Conservation (phyloP, 2,888 invertebrate species). For the Xylota segnis region DNA sequence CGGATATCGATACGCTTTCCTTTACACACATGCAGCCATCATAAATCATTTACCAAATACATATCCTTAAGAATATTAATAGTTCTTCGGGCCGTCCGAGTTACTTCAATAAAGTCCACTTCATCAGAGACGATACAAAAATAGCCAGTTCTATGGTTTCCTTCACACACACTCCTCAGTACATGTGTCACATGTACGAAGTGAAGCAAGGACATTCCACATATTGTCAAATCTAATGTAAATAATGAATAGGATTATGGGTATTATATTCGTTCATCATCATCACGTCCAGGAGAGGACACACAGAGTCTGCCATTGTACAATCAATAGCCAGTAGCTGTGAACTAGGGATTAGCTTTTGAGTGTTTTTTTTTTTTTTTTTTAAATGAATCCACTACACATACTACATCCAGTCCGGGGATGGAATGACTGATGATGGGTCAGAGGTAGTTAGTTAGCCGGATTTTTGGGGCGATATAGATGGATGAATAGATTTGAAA, state of each 20-base stretch:
- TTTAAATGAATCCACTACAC: conserved; percentile 14
- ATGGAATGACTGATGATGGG: conserved; percentile 38
- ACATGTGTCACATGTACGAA: conserved; percentile 38
- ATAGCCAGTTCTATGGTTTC: conserved; percentile 43
- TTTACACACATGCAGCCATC: conserved; percentile 43
- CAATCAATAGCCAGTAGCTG: conserved; percentile 48
- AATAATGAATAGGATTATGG: conserved; percentile 74
- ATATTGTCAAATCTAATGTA: conserved; percentile 72
- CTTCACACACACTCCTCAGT: conserved; percentile 19
- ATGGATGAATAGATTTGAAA: conserved; percentile 51
- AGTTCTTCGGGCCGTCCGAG: conserved; percentile 17
- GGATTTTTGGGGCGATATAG: conserved; percentile 21
- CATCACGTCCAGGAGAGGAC: conserved; percentile 10
- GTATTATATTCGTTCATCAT: conserved; percentile 44
- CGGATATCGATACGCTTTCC: conserved; percentile 31
- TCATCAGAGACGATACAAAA: conserved; percentile 24
- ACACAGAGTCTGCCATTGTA: conserved; percentile 3
- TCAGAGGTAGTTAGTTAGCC: not conserved
- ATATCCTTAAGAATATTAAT: conserved; percentile 57
- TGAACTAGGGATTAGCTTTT: conserved; percentile 41
- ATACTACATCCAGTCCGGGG: conserved; percentile 3
- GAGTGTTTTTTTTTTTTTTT: not conserved
- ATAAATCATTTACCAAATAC: conserved; percentile 51
- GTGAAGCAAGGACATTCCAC: conserved; percentile 51
- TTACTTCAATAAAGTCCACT: conserved; percentile 38